phyloP scores from a whole-genome alignment of 2,888 invertebrate genomes.

The Choreutis nemorana region DNA sequence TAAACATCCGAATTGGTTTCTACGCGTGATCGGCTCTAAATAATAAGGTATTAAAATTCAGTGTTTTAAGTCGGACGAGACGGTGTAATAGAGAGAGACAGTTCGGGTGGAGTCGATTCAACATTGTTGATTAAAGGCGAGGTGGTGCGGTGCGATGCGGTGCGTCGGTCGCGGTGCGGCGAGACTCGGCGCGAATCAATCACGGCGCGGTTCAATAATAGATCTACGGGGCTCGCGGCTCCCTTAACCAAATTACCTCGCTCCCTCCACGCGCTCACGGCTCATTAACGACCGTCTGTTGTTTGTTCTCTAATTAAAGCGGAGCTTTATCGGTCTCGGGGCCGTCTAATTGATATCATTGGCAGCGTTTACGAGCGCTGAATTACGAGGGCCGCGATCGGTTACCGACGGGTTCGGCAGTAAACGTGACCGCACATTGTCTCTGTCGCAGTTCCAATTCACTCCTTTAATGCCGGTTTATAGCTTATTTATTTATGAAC shows the following conservation, averaged over 20 bases:
- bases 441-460: conserved; percentile 48
- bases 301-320: conserved; percentile 66
- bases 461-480: conserved; percentile 59
- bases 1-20: neutral
- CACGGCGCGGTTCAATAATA: conserved; percentile 52
- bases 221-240: conserved; percentile 37
- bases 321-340: conserved; percentile 60
- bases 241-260: conserved; percentile 54
- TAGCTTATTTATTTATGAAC: conserved; percentile 54
- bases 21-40: neutral
- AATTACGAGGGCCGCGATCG: conserved; percentile 56
- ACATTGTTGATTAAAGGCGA: conserved; percentile 19
- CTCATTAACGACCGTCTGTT: conserved; percentile 63
- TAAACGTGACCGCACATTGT: conserved; percentile 61
- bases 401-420: conserved; percentile 47
- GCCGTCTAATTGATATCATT: conserved; percentile 64
- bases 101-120: no score
- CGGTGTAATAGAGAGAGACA: no score
- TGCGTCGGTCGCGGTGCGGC: conserved; percentile 17
- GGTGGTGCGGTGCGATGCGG: conserved; percentile 14
- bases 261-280: conserved; percentile 56
- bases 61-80: no score
- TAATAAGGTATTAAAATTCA: no score
- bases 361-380: conserved; percentile 63
- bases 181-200: no score